Conservation (phyloP, 2,113 vertebrate genomes). For the Rhizomys pruinosus region DNA sequence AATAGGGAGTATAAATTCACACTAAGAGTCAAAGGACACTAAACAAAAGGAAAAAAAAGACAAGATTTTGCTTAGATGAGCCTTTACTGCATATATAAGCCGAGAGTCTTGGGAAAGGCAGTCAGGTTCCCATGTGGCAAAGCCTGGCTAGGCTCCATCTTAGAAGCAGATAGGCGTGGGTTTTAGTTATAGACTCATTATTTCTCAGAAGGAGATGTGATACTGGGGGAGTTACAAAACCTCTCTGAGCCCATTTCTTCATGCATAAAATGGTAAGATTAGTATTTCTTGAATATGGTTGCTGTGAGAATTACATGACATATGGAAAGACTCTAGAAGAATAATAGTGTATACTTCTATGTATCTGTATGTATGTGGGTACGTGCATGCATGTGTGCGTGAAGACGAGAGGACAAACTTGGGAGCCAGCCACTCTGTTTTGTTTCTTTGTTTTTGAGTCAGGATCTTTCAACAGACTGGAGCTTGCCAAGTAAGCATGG, state of each 20-base stretch:
- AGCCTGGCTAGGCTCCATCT: background rate
- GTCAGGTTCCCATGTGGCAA: background rate
- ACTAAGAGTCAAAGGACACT: background rate
- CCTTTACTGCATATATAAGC: background rate
- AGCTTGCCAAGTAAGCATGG: background rate
- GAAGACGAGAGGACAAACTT: background rate
- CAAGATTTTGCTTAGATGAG: background rate
- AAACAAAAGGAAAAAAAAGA: background rate
- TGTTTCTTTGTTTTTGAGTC: background rate
- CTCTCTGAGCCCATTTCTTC: slow-evolving; percentile 19
- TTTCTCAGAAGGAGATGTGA: background rate
- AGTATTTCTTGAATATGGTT: background rate
- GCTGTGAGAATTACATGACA: background rate
- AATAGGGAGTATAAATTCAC: background rate
- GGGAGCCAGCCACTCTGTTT: background rate
- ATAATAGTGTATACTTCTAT: background rate
- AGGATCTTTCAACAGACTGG: background rate
- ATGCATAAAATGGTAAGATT: background rate
- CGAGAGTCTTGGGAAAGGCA: background rate
- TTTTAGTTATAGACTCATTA: slow-evolving; percentile 29
- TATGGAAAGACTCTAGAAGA: background rate
- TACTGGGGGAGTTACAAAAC: slow-evolving; percentile 15
- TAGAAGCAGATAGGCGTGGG: background rate
- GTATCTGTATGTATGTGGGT: background rate
- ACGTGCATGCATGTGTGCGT: too few species aligned